Base-by-base conservation (phyloP, 1,140 invertebrate genomes). In the Ceratina japonica region DNA sequence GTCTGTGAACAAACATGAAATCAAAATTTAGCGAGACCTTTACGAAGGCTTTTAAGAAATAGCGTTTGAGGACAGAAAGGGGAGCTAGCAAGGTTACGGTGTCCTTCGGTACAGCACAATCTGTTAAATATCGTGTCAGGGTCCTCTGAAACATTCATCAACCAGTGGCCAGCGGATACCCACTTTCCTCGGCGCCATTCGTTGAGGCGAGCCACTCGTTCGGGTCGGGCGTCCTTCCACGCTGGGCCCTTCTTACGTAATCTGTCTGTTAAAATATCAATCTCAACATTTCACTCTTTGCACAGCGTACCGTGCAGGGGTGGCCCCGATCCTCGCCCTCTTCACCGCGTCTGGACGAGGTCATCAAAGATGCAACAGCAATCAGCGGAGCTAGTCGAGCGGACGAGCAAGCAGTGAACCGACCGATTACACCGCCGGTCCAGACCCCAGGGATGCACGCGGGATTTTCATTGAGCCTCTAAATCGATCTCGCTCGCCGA, bases 331-430 rank as follows among this genome's bases (percentile, higher is more conserved):
- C 73, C 66, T 71, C 75, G 58, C 79, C 64, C 85, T 72, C 80
- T 74, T 75, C 77, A 76, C 79, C 80, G 85, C 85, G 90, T 92
- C 91, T 91, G 90, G 90, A 85, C 88, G 89, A 90, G 89, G 88
- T 92, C 92, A 92, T 92, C 91, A 92, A 92, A 92, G 89, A 92
- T 92, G 91, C 90, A 92, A 81, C 87, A 92, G 92, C 91, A 92
- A 92, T 92, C 92, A 92, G 89, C 87, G 87, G 81, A 88, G 90
- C 89, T 90, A 91, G 90, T 91, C 88, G 81, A 86, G 80, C 86
- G 83, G 70, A 74, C 75, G 75, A 74, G 73, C 84, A 62, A 81
- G 75, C 75, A 79, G 82, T 81, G 65, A 80, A 81, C 54, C 51
- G 18, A 31, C 69, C 74, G 74, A 69, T 8, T 44, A 44, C 37